Evolutionary conservation across 1,140 invertebrate genomes (phyloP).

Genomic region (Dysdera silvatica): DNA sequence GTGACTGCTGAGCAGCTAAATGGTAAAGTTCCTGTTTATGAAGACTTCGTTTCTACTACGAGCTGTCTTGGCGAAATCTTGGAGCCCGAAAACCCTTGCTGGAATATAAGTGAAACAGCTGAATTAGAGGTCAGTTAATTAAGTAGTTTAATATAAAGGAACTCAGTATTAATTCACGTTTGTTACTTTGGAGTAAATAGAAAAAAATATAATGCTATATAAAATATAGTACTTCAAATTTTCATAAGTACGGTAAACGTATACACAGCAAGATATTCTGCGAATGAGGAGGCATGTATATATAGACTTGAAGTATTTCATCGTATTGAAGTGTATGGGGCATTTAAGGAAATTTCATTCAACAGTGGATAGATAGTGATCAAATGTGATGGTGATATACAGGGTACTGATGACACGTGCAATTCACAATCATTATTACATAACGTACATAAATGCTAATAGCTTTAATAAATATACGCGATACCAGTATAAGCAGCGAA

Average conservation of each 20-base stretch:
- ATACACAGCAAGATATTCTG: background rate
- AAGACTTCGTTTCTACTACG: slow-evolving; percentile 49
- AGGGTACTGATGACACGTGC: too few species aligned
- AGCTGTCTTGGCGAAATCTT: slow-evolving; percentile 36
- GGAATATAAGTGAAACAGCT: background rate
- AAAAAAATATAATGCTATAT: background rate
- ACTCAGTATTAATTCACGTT: background rate
- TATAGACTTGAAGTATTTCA: too few species aligned
- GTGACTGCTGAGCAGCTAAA: background rate
- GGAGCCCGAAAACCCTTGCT: background rate
- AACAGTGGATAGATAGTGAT: too few species aligned
- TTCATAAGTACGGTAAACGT: slow-evolving; percentile 10
- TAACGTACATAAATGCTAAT: too few species aligned
- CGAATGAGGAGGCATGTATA: background rate
- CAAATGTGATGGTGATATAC: too few species aligned
- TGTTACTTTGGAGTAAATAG: background rate
- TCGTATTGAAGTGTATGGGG: too few species aligned
- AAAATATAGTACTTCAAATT: background rate
- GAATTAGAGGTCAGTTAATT: background rate
- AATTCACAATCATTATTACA: too few species aligned
- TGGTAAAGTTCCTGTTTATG: slow-evolving; percentile 46
- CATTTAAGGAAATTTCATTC: too few species aligned
- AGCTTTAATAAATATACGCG: too few species aligned
- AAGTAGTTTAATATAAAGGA: background rate
- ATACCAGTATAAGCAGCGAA: too few species aligned